These are phyloP conservation scores for Zaprionus lineosus DNA, from an alignment of 2,888 invertebrate species.

Conservation along the genomic window DNA sequence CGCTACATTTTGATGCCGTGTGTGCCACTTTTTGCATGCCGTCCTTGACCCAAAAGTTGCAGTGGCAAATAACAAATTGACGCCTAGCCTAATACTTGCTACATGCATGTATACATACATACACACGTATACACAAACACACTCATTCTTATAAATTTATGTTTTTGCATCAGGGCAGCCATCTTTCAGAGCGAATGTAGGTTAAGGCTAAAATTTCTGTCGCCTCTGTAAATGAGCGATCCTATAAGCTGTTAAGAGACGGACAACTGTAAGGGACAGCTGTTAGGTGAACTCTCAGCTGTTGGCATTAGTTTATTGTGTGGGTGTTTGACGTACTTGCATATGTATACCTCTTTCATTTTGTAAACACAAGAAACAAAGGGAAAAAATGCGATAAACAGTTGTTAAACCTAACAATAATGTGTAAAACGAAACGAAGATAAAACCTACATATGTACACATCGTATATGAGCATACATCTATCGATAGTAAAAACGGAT, in stretches of 20 bases:
- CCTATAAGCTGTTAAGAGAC: slow-evolving; percentile 34
- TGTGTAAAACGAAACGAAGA: no score
- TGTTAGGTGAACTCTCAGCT: slow-evolving; percentile 27
- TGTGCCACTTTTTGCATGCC: slow-evolving; percentile 59
- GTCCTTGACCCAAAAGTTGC: slow-evolving; percentile 67
- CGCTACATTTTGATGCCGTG: slow-evolving; percentile 40
- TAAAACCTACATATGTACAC: background rate
- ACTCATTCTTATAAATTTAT: no score
- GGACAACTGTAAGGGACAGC: slow-evolving; percentile 33
- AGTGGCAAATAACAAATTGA: slow-evolving; percentile 40
- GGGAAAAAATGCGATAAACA: no score
- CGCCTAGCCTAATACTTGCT: slow-evolving; percentile 26
- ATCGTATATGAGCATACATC: background rate
- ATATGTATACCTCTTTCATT: no score
- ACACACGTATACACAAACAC: background rate
- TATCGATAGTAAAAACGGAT: slow-evolving; percentile 30
- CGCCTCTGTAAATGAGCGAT: slow-evolving; percentile 21
- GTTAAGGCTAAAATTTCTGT: slow-evolving; percentile 27
- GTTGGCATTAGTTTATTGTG: background rate
- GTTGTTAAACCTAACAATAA: no score
- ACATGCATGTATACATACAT: slow-evolving; percentile 1
- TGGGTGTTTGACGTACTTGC: slow-evolving; percentile 1
- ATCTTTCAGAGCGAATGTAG: slow-evolving; percentile 22
- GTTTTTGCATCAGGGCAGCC: slow-evolving; percentile 10
- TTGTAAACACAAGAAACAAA: no score